Evolutionary conservation across 1,140 invertebrate genomes (phyloP).

Genomic region (Acromyrmex charruanus): DNA sequence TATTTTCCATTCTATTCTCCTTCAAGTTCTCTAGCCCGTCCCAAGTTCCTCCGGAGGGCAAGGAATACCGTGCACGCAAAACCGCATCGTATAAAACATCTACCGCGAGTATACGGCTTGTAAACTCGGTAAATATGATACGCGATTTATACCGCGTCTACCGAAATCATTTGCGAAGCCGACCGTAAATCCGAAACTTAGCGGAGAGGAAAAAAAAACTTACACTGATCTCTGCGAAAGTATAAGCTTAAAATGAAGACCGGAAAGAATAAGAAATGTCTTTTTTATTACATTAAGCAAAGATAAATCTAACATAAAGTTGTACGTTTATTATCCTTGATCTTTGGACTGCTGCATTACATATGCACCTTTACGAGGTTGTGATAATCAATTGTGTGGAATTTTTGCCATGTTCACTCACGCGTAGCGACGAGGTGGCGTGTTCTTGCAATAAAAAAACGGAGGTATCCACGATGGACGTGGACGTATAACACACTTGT

Average conservation of each 20-base stretch:
- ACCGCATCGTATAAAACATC: conserved; percentile 42
- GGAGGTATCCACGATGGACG: neutral
- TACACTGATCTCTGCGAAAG: conserved; percentile 14
- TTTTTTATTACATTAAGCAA: conserved; percentile 38
- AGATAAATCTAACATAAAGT: conserved; percentile 1
- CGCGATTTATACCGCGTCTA: conserved; percentile 39
- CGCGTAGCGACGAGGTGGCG: neutral
- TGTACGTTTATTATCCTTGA: neutral
- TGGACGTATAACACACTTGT: conserved; percentile 32
- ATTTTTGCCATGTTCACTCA: neutral
- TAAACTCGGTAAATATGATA: conserved; percentile 56
- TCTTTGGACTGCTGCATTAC: too few relatives aligned
- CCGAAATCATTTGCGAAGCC: conserved; percentile 43
- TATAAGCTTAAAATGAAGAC: conserved; percentile 18
- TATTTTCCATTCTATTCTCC: conserved; percentile 74
- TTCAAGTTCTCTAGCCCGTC: conserved; percentile 16
- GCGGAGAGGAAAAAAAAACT: neutral
- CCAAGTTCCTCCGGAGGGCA: conserved; percentile 49
- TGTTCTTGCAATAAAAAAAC: conserved; percentile 16
- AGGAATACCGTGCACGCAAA: conserved; percentile 29
- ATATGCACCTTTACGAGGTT: neutral
- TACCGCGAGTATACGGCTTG: conserved; percentile 20
- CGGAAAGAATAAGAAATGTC: neutral
- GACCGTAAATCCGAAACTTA: conserved; percentile 49
- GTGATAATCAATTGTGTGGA: neutral